phyloP scores from a whole-genome alignment of 2,113 vertebrate species.

The Oenanthe oenanthe region DNA sequence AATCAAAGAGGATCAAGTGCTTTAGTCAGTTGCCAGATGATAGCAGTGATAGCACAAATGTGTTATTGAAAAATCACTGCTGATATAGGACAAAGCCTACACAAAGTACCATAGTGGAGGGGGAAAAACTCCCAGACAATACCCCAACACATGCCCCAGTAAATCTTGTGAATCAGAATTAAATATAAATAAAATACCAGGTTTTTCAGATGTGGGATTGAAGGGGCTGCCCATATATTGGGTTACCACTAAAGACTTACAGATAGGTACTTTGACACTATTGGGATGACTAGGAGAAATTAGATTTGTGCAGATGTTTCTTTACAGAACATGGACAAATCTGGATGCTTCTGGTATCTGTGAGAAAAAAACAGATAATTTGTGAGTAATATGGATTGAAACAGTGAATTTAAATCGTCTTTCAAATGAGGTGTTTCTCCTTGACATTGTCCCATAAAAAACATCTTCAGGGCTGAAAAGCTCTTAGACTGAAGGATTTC shows the following conservation, averaged over 20 bases:
- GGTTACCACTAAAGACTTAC: not conserved
- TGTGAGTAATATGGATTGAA: not conserved
- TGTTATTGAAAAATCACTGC: not conserved
- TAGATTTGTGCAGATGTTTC: not conserved
- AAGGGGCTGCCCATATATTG: not conserved
- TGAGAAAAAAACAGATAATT: not conserved
- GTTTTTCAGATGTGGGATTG: not conserved
- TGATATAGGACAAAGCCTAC: not conserved
- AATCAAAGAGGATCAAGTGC: not conserved
- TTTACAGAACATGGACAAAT: not conserved
- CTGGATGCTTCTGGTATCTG: not conserved
- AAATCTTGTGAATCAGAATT: not conserved
- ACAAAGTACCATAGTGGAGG: not conserved
- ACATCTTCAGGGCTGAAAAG: not conserved
- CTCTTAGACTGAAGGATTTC: not conserved
- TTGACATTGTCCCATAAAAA: not conserved
- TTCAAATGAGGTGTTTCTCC: not conserved
- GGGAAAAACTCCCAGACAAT: not conserved
- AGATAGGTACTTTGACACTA: not conserved
- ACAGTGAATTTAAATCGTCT: not conserved
- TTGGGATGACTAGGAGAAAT: not conserved
- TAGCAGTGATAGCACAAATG: not conserved
- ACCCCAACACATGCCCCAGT: fast-evolving
- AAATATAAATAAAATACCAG: not conserved
- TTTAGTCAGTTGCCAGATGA: not conserved